Percentiles rank a stretch among this genome's conserved stretches.
Conservation (phyloP, 2,113 vertebrate species). For the Bos indicus region DNA sequence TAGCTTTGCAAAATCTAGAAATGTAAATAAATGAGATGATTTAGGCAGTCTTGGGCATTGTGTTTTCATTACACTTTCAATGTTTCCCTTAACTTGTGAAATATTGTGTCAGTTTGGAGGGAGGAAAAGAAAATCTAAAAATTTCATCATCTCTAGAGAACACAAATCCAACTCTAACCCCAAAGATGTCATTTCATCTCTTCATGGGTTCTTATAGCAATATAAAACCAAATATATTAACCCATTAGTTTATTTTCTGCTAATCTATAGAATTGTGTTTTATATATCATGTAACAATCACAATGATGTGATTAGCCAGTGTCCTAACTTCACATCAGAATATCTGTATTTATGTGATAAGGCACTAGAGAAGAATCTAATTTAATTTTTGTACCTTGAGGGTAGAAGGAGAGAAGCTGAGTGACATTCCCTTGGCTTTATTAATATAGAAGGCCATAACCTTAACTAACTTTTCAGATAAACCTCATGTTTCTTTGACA, state of each 20-base stretch:
- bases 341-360: not conserved
- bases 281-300: not conserved
- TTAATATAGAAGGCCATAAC: not conserved
- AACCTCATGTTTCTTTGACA: not conserved
- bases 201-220: not conserved
- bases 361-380: not conserved
- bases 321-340: not conserved
- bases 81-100: conserved; percentile 51
- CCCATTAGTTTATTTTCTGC: not conserved
- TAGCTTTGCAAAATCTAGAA: conserved; percentile 37
- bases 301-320: not conserved
- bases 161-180: not conserved
- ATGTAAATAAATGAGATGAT: conserved; percentile 55
- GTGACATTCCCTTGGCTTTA: not conserved
- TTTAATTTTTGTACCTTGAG: not conserved
- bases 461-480: not conserved
- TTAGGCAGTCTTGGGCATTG: conserved; percentile 35
- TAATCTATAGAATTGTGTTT: not conserved
- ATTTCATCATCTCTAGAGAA: not conserved
- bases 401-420: not conserved
- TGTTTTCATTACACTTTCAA: conserved; percentile 64
- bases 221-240: not conserved
- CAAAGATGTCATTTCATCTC: not conserved
- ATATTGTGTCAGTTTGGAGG: conserved; percentile 55
- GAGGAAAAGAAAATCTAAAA: conserved; percentile 9